A percentile compares a stretch with the other conserved stretches of the same genome.
Evolutionary conservation across 2,113 vertebrate genomes (phyloP).

Genomic region (Theristicus caerulescens): DNA sequence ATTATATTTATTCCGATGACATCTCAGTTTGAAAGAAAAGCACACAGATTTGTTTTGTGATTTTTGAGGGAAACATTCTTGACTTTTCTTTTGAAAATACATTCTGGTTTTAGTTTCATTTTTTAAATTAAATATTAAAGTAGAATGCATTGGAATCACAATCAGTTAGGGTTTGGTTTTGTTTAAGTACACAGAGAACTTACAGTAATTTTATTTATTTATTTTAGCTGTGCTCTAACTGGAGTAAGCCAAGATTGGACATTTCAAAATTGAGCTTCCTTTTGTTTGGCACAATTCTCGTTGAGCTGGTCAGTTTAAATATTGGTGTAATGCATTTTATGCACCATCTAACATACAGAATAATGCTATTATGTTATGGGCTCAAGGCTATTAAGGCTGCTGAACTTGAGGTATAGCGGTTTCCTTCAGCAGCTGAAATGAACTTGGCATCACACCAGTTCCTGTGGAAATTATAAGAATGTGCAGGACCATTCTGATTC

Average conservation of each 20-base stretch:
- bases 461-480: constrained; percentile 13
- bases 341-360: neutral
- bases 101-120: neutral
- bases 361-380: neutral
- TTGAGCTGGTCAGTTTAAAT: constrained; percentile 19
- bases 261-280: neutral
- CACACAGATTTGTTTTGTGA: neutral
- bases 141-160: neutral
- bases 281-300: neutral
- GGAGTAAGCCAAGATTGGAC: neutral
- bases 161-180: neutral
- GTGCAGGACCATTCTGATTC: neutral
- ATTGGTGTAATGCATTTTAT: constrained; percentile 21
- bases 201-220: neutral
- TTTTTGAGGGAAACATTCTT: neutral
- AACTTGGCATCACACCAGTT: constrained; percentile 33
- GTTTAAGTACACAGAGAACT: neutral
- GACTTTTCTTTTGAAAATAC: neutral
- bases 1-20: neutral
- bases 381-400: constrained; percentile 1
- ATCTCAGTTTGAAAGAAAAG: neutral
- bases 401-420: neutral
- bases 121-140: neutral
- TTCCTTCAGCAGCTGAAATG: constrained; percentile 36
- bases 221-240: neutral